These are phyloP conservation scores for Chaunax sp. DNA, from an alignment of 2,797 vertebrate genomes.

Conservation along the genomic window DNA sequence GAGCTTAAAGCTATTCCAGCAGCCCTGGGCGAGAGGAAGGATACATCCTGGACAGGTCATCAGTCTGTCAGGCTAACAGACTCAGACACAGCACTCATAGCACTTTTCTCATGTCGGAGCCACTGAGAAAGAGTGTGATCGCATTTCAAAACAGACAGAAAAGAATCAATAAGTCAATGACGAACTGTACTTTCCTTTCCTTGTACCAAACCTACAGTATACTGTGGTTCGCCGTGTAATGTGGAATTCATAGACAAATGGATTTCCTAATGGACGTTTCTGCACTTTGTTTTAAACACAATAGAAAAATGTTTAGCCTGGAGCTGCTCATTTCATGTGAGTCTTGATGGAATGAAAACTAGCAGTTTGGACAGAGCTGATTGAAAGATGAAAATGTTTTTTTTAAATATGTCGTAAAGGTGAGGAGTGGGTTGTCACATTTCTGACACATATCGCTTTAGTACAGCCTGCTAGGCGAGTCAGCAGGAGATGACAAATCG, in stretches of 20 bases:
- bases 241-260: slow-evolving; percentile 22
- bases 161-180: slow-evolving; percentile 29
- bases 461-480: slow-evolving; percentile 14
- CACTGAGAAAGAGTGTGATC: slow-evolving; percentile 20
- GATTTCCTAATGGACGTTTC: slow-evolving; percentile 47
- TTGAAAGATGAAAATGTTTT: slow-evolving; percentile 48
- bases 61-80: slow-evolving; percentile 11
- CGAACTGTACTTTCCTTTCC: slow-evolving; percentile 9
- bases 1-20: background rate
- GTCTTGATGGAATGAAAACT: slow-evolving; percentile 11
- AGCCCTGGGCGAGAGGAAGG: background rate
- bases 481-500: slow-evolving; percentile 31
- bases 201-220: slow-evolving; percentile 13
- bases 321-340: slow-evolving; percentile 42
- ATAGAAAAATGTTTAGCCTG: slow-evolving; percentile 21
- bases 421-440: background rate
- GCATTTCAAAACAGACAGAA: slow-evolving; percentile 27
- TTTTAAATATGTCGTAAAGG: slow-evolving; percentile 27
- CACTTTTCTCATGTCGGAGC: slow-evolving; percentile 8
- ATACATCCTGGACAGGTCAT: background rate
- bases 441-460: slow-evolving; percentile 18
- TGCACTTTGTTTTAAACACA: slow-evolving; percentile 33
- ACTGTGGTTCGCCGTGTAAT: slow-evolving; percentile 5
- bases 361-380: slow-evolving; percentile 21
- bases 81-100: background rate